Percentiles rank a stretch among this genome's conserved stretches.
phyloP scores from a whole-genome alignment of 2,797 vertebrate species.

The Kryptopterus vitreolus region DNA sequence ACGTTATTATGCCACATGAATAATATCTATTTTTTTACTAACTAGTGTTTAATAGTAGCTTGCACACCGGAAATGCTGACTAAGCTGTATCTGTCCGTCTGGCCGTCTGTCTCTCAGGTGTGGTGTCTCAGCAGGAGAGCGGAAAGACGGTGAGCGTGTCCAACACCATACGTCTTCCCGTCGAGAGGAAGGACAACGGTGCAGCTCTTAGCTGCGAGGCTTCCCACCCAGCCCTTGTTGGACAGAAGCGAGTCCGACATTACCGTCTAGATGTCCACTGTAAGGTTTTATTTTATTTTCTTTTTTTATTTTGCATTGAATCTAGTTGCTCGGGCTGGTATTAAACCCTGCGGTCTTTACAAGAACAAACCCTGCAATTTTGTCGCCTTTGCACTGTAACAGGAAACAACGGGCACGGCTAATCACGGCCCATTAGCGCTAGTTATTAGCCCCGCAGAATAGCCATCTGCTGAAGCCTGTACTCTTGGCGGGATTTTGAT shows the following conservation, averaged over 20 bases:
- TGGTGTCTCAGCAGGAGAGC: conserved; percentile 83
- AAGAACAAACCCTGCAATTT: not conserved
- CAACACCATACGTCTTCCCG: conserved; percentile 80
- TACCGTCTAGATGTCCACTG: conserved; percentile 89
- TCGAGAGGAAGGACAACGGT: conserved; percentile 86
- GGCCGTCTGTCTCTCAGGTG: conserved; percentile 67
- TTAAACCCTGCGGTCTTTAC: not conserved
- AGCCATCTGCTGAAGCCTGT: conserved; percentile 51
- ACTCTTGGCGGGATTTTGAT: conserved; percentile 45
- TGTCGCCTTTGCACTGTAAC: not conserved
- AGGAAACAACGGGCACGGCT: conserved; percentile 32
- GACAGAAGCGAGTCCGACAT: conserved; percentile 83
- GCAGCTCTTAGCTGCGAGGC: conserved; percentile 85
- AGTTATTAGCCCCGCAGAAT: conserved; percentile 39
- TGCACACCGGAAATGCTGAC: not conserved
- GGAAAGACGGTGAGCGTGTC: conserved; percentile 84
- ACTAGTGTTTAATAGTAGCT: too few relatives aligned
- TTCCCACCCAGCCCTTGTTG: conserved; percentile 76
- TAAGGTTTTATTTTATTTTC: conserved; percentile 66
- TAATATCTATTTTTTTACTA: too few relatives aligned
- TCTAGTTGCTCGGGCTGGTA: too few relatives aligned
- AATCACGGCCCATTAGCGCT: conserved; percentile 46
- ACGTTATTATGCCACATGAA: too few relatives aligned
- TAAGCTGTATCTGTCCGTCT: not conserved
- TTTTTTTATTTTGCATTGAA: too few relatives aligned